Evolutionary conservation across 2,113 vertebrate genomes (phyloP), one percentile per base, ranked within the genome.

Genomic region (Paradoxurus hermaphroditus): DNA sequence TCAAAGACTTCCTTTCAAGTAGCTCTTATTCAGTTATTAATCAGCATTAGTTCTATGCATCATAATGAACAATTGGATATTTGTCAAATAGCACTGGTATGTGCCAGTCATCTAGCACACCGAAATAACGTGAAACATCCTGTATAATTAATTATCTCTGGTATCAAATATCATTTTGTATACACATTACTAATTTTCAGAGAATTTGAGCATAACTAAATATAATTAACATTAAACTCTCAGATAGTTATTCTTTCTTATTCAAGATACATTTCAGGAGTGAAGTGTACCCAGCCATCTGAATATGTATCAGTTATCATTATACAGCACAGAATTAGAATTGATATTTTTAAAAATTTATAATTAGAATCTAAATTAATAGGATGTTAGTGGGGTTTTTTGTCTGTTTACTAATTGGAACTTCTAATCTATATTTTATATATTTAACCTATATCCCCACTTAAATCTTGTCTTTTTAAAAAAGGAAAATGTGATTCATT

Each of bases 391-490:
- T 90, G 11, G 11, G 46, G 10, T 29, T 72, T 67, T 65, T 86
- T 70, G 44, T 62, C 79, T 70, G 27, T 53, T 81, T 83, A 62
- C 29, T 94, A 86, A 68, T 15, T 78, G 46, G 27, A 51, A 14
- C 62, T 67, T 79, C 83, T 25, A 18, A 77, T 46, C 65, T 53
- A 10, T 44, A 53, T 73, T 68, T 85, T 9, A 89, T 81, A n/a
- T 62, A 70, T 73, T 93, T 95, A 91, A 44, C 14, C 3, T 77
- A n/a, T 79, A 67, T 68, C 62, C 9, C 3, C 29, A 82, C 10
- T 92, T 94, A 92, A 98, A 59, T 81, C 4, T 88, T 79, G 86
- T n/a, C 44, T 78, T 91, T 78, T 91, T 67, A 9, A 88, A 65
- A 73, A 77, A 39, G 11, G 83, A 84, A 92, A 91, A 62, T 91